phyloP scores from a whole-genome alignment of 1,140 invertebrate genomes.

The Atta texana region DNA sequence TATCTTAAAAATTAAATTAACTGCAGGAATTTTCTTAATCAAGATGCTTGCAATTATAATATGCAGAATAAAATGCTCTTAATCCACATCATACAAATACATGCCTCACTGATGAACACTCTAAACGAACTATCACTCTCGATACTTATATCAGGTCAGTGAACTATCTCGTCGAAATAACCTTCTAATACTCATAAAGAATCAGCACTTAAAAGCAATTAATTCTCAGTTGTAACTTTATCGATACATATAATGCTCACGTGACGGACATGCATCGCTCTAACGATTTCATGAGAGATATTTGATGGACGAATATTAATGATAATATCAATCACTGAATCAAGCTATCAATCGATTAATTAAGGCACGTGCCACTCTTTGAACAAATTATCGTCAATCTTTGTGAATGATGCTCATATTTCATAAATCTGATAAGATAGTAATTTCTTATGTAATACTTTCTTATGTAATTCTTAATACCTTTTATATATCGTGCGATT shows the following conservation, averaged over 20 bases:
- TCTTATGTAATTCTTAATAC: too few species aligned
- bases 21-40: not conserved
- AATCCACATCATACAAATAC: constrained; percentile 26
- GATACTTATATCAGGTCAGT: not conserved
- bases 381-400: not conserved
- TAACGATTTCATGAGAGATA: not conserved
- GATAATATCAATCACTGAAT: not conserved
- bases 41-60: not conserved
- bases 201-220: constrained; percentile 42
- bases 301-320: not conserved
- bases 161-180: constrained; percentile 22
- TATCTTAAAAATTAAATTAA: not conserved
- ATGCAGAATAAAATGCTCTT: not conserved
- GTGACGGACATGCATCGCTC: constrained; percentile 12
- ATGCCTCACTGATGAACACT: constrained; percentile 5
- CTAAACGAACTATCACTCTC: constrained; percentile 26
- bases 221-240: not conserved
- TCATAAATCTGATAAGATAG: not conserved
- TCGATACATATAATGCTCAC: constrained; percentile 2
- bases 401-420: not conserved
- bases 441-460: not conserved
- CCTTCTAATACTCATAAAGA: not conserved
- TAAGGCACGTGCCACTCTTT: not conserved
- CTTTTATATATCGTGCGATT: not conserved
- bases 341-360: constrained; percentile 14